Evolutionary conservation across 2,113 vertebrate species (phyloP), one percentile per base, ranked within the genome.

Genomic region (Pardalotus punctatus): DNA sequence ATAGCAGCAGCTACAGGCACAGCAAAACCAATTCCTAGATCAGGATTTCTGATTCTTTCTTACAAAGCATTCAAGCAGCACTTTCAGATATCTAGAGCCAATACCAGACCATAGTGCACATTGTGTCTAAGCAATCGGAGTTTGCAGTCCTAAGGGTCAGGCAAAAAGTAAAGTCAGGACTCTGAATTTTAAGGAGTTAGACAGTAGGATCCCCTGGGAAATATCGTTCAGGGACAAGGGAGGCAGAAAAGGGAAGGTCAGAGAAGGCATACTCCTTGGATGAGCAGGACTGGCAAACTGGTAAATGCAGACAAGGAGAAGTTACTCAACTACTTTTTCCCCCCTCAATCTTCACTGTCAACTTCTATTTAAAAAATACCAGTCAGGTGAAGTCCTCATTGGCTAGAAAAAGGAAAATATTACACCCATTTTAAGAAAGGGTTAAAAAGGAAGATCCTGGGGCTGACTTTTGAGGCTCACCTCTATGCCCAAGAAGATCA

Each of bases 51-150:
- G 12, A n/a, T 28, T 23, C 11, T 28, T 35, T 81, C 40, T 77
- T 53, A 43, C n/a, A 81, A 47, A 61, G 38, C 14, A 57, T 43
- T 31, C 0, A 4, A 78, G 33, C 15, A 72, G 18, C 53, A 33
- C 15, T 72, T 56, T 47, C 10, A 76, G 8, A 6, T 47, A 36
- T 12, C 16, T 36, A 40, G 27, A 48, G 22, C 2, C 22, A 81
- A 25, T 20, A 66, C 33, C 0, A 69, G 40, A 61, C 11, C 6
- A 24, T 5, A 21, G 7, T 12, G 5, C 13, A 24, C 6, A 10
- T 18, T 48, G 3, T 14, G 23, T 50, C 43, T 14, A n/a, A 73
- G 24, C 5, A 88, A 54, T 6, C 27, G 16, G 38, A 67, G 45
- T 40, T 45, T 29, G 5, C 12, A 60, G 9, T 47, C 13, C 29